Percentiles rank a stretch among this genome's conserved stretches.
phyloP scores from a whole-genome alignment of 2,113 vertebrate genomes.

The Ageneiosus marmoratus region DNA sequence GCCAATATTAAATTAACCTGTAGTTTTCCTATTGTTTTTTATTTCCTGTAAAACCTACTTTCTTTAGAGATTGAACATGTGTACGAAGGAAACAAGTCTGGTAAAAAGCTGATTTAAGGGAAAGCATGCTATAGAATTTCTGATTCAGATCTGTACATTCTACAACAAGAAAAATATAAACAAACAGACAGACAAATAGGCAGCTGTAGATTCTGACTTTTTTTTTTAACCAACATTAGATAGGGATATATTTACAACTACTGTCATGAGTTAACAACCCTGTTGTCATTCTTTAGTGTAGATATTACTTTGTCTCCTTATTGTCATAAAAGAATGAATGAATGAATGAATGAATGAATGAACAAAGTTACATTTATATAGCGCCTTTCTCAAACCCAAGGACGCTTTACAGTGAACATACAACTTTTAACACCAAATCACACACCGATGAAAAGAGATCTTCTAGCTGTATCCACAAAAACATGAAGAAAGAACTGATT shows the following conservation, averaged over 20 bases:
- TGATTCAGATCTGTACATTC: neutral
- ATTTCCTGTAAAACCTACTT: neutral
- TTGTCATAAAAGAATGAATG: constrained; percentile 42
- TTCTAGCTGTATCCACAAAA: neutral
- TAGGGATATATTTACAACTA: constrained; percentile 29
- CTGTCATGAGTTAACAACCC: constrained; percentile 27
- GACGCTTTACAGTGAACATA: too few relatives aligned
- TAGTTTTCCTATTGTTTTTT: too few relatives aligned
- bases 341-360: too few relatives aligned
- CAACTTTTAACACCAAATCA: too few relatives aligned
- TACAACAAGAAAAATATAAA: neutral
- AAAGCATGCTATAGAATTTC: neutral
- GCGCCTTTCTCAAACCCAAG: too few relatives aligned
- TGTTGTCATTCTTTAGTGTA: constrained; percentile 25
- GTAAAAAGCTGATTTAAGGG: neutral
- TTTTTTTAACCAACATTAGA: neutral
- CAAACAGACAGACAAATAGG: neutral
- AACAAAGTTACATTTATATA: too few relatives aligned
- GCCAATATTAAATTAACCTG: neutral
- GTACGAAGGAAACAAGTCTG: neutral
- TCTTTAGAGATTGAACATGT: neutral
- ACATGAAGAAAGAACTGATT: neutral
- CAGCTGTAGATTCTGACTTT: neutral
- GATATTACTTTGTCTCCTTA: constrained; percentile 22
- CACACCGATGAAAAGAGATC: too few relatives aligned